phyloP scores from a whole-genome alignment of 2,797 vertebrate genomes.

The Crypturellus tataupa region DNA sequence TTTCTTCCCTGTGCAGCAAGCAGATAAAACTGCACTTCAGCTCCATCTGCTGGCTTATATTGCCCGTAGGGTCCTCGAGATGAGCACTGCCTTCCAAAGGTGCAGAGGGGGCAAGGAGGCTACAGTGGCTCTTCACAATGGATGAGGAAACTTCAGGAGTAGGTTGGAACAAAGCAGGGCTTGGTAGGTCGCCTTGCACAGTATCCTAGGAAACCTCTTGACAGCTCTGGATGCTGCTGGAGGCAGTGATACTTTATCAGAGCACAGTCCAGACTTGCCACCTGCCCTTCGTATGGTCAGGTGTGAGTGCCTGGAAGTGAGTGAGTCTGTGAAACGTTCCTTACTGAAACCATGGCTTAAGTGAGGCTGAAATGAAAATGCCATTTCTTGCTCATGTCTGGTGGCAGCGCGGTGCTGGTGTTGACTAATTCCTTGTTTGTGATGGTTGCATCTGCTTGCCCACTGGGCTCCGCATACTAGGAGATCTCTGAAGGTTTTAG shows the following conservation, averaged over 20 bases:
- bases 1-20: slow-evolving; percentile 3
- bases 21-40: slow-evolving; percentile 48
- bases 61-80: background rate
- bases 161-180: background rate
- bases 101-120: background rate
- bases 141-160: background rate
- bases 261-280: background rate
- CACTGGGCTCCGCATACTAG: background rate
- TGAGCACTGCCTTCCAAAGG: background rate
- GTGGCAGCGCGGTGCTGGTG: background rate
- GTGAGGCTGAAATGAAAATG: background rate
- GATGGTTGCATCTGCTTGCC: background rate
- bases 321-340: background rate
- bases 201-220: background rate
- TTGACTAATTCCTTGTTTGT: background rate
- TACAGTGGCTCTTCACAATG: background rate
- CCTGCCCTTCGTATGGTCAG: accelerated
- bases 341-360: background rate
- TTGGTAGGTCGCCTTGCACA: background rate
- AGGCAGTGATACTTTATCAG: background rate
- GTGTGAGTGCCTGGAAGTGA: background rate
- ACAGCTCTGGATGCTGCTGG: background rate
- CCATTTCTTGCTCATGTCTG: background rate
- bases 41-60: slow-evolving; percentile 48
- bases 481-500: background rate